phyloP scores from a whole-genome alignment of 2,113 vertebrate genomes.

The Paratilapia polleni region DNA sequence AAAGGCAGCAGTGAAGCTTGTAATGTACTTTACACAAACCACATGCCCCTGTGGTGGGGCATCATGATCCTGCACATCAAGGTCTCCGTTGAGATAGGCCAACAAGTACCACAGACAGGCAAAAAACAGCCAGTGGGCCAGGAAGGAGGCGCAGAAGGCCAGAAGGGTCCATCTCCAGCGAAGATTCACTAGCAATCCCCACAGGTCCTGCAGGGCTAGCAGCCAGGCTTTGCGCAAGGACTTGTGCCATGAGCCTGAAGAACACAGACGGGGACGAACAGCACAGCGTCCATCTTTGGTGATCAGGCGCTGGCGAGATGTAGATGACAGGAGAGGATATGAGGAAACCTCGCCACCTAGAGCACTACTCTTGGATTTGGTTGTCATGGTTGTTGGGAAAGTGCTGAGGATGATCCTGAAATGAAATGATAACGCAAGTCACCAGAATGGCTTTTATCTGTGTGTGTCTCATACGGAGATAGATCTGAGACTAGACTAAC shows the following conservation, averaged over 20 bases:
- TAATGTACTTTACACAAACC: constrained; percentile 95
- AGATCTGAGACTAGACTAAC: no score
- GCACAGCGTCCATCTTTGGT: constrained; percentile 92
- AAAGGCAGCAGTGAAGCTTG: constrained; percentile 94
- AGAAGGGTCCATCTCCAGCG: constrained; percentile 97
- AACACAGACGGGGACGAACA: constrained; percentile 48
- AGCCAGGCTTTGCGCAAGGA: constrained; percentile 81
- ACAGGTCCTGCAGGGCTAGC: constrained; percentile 87
- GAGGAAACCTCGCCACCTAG: constrained; percentile 82
- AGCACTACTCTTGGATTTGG: constrained; percentile 63
- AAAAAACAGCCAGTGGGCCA: constrained; percentile 95
- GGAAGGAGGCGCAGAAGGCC: constrained; percentile 91
- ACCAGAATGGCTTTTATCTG: no score
- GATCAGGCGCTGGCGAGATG: constrained; percentile 83
- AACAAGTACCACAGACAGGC: constrained; percentile 95
- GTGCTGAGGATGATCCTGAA: constrained; percentile 43
- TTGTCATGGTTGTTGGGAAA: constrained; percentile 61
- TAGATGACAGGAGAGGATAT: constrained; percentile 83
- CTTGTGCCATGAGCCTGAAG: constrained; percentile 46
- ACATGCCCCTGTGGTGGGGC: constrained; percentile 91
- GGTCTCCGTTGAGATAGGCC: constrained; percentile 93
- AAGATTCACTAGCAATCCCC: constrained; percentile 92
- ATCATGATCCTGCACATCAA: constrained; percentile 87
- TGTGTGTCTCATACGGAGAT: no score
- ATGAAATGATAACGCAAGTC: constrained; percentile 1